Base-by-base conservation (phyloP, 2,113 vertebrate genomes). In the Hassar affinis region DNA sequence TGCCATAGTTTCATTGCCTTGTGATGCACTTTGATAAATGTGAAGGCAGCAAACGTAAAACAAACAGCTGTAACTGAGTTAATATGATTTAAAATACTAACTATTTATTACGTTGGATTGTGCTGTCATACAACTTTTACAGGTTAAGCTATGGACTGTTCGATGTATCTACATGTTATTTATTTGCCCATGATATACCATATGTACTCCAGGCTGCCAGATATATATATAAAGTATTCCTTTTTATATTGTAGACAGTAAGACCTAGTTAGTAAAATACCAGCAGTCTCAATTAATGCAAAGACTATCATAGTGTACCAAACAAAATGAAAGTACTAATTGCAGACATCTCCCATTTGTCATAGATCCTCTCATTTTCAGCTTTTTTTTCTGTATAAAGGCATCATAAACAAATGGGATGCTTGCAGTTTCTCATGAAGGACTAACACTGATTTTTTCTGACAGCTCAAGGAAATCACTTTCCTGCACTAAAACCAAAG, bases 11-110 rank as follows among this genome's bases (percentile, higher is more conserved):
- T 90, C 93, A 86, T 81, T 84, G 93, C 89, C 88, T 93, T 92
- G 90, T 94, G 90, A 95, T 89, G 93, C 88, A 20, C 89, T 83
- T 91, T 94, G 95, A 95, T 97, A 95, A 96, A 97, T 97, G 96
- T 94, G 91, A 90, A 89, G 93, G 91, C 91, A 88, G 89, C 90
- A 93, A 94, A 95, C 95, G 96, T 97, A 96, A 92, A 97, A 96
- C 97, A 96, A 95, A 96, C 95, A 94, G 93, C 96, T 96, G 96
- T 97, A 98, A 98, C 98, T 10, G 96, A 95, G 95, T 96, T 98
- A 98, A 98, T 98, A 97, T 96, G 97, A 97, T 95, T 97, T 97
- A 98, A 99, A 99, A 98, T 96, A 96, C 95, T 94, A 88, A 92
- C 95, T 95, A 97, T 99, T 95, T 93, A 95, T 99, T 96, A 97